These are phyloP conservation scores for Neofelis nebulosa DNA, from an alignment of 2,113 vertebrate genomes.

Conservation along the genomic window DNA sequence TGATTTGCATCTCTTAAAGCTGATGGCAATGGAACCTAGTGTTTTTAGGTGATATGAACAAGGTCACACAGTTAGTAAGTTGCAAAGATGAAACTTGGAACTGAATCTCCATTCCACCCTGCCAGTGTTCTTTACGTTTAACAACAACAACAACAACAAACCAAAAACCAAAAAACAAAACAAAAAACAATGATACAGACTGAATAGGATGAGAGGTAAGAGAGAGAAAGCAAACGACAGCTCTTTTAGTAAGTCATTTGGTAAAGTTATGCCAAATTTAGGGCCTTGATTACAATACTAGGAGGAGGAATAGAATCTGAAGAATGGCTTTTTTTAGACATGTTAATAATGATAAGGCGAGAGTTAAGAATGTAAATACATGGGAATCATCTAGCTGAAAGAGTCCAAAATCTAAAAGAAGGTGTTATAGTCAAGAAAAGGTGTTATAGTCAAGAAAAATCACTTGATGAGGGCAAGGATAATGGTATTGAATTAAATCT, in stretches of 20 bases:
- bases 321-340: background rate
- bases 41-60: background rate
- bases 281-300: background rate
- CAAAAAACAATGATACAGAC: background rate
- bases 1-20: background rate
- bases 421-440: background rate
- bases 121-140: background rate
- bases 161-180: background rate
- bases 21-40: background rate
- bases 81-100: background rate
- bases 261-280: background rate
- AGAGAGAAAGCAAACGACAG: background rate
- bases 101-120: background rate
- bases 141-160: background rate
- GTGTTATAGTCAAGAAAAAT: background rate
- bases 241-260: background rate
- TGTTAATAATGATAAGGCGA: background rate
- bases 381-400: background rate
- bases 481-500: background rate
- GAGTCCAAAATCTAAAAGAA: background rate
- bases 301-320: background rate
- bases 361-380: background rate
- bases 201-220: background rate
- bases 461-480: background rate
- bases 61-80: background rate